Conservation (phyloP, 2,797 vertebrate genomes). For the Epinephelus awoara region DNA sequence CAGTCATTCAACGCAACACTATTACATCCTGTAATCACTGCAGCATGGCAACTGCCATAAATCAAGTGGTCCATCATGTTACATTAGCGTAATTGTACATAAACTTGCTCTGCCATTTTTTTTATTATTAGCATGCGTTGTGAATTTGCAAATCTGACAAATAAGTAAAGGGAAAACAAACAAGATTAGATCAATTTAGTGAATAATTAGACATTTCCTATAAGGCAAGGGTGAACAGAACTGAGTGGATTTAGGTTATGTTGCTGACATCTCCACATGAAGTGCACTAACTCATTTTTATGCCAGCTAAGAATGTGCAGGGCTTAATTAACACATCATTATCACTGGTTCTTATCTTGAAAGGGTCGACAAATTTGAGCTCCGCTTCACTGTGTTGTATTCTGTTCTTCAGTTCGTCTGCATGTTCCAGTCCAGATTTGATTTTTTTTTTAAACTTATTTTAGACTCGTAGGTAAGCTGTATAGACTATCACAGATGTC, state of each 20-base stretch:
- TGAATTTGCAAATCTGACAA: conserved; percentile 47
- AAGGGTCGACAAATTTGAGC: conserved; percentile 12
- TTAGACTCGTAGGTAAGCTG: conserved; percentile 38
- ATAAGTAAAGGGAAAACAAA: conserved; percentile 31
- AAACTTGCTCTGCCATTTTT: conserved; percentile 41
- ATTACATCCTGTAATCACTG: conserved; percentile 53
- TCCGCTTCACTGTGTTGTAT: conserved; percentile 11
- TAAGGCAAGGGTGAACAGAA: conserved; percentile 3
- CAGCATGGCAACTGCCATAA: conserved; percentile 50
- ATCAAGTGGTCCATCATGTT: conserved; percentile 57
- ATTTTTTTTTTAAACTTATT: conserved; percentile 39
- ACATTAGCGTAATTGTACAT: conserved; percentile 60
- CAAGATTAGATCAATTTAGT: conserved; percentile 19
- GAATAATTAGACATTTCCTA: conserved; percentile 7
- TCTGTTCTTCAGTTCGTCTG: conserved; percentile 29
- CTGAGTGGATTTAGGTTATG: conserved; percentile 1
- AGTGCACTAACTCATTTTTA: not conserved
- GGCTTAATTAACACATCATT: conserved; percentile 4
- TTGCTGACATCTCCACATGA: conserved; percentile 3
- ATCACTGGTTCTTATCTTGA: conserved; percentile 16
- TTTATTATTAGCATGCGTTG: conserved; percentile 27
- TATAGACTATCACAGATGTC: conserved; percentile 57
- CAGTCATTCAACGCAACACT: conserved; percentile 42
- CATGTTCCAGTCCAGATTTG: conserved; percentile 32
- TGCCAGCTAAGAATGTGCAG: conserved; percentile 9